These are phyloP conservation scores for Argyra leucocephala DNA, from an alignment of 2,888 invertebrate species.

Conservation along the genomic window DNA sequence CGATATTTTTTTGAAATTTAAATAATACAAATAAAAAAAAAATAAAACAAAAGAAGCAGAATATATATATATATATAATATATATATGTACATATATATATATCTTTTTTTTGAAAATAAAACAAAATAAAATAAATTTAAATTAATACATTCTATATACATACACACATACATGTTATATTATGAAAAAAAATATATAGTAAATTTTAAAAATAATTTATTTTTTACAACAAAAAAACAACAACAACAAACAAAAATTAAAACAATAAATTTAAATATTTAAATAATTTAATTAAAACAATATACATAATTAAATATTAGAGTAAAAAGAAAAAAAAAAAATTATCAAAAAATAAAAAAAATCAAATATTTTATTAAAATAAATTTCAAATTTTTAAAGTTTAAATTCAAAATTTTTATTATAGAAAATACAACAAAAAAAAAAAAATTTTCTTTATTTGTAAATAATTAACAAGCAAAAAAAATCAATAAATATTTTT, in stretches of 20 bases:
- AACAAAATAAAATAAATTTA: not conserved
- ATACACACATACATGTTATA: not conserved
- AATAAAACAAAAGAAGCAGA: slow-evolving; percentile 15
- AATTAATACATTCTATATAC: not conserved
- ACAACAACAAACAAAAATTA: not conserved
- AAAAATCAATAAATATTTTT: too few species aligned
- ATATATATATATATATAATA: slow-evolving; percentile 15
- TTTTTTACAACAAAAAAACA: slow-evolving; percentile 25
- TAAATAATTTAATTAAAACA: not conserved
- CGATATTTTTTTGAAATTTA: slow-evolving; percentile 24
- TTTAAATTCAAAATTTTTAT: not conserved
- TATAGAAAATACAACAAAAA: too few species aligned
- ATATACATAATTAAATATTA: too few species aligned
- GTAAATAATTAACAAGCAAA: too few species aligned
- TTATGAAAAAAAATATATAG: not conserved
- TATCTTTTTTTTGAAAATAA: not conserved
- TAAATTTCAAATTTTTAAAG: not conserved
- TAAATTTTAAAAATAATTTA: slow-evolving; percentile 15
- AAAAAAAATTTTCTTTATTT: too few species aligned
- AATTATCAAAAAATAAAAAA: slow-evolving; percentile 14
- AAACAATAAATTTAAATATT: not conserved
- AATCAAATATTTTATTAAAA: not conserved
- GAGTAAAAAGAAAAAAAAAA: not conserved
- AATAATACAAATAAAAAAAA: slow-evolving; percentile 15
- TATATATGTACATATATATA: not conserved